A percentile compares a stretch with the other conserved stretches of the same genome.
These are phyloP conservation scores for Drosophila saltans DNA, from an alignment of 1,140 invertebrate genomes.

Conservation along the genomic window DNA sequence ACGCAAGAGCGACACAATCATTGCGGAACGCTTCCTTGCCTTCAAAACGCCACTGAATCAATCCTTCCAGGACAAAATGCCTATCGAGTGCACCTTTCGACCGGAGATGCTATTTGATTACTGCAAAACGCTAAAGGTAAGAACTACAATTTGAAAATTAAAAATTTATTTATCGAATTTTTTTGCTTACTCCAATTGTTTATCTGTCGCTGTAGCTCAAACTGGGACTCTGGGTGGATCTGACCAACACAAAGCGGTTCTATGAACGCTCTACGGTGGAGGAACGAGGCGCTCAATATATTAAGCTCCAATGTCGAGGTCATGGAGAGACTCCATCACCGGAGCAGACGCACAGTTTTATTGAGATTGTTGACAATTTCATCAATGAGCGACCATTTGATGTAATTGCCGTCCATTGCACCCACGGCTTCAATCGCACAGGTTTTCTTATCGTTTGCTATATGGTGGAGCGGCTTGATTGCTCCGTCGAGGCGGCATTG, in stretches of 20 bases:
- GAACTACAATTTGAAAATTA: neutral
- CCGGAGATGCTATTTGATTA: conserved; percentile 92
- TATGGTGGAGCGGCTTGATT: conserved; percentile 91
- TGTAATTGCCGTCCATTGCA: conserved; percentile 97
- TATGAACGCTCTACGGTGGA: conserved; percentile 93
- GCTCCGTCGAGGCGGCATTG: conserved; percentile 92
- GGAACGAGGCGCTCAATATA: conserved; percentile 89
- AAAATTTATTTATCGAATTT: no score
- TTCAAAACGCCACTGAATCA: conserved; percentile 96
- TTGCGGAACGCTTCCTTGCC: conserved; percentile 93
- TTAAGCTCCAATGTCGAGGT: conserved; percentile 94
- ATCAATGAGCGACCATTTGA: conserved; percentile 91
- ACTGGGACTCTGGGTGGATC: conserved; percentile 97
- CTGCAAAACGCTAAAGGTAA: conserved; percentile 89
- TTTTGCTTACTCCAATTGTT: neutral
- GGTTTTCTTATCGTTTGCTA: conserved; percentile 97
- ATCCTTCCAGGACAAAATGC: conserved; percentile 91
- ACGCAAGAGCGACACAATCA: conserved; percentile 89
- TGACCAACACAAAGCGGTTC: conserved; percentile 97
- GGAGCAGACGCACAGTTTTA: conserved; percentile 92
- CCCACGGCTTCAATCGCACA: conserved; percentile 99
- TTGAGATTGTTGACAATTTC: conserved; percentile 90
- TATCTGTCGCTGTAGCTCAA: conserved; percentile 86
- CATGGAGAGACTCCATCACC: conserved; percentile 91
- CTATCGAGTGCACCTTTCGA: conserved; percentile 91